Evolutionary conservation across 2,888 invertebrate genomes (phyloP).

Genomic region (Glomeris marginata): DNA sequence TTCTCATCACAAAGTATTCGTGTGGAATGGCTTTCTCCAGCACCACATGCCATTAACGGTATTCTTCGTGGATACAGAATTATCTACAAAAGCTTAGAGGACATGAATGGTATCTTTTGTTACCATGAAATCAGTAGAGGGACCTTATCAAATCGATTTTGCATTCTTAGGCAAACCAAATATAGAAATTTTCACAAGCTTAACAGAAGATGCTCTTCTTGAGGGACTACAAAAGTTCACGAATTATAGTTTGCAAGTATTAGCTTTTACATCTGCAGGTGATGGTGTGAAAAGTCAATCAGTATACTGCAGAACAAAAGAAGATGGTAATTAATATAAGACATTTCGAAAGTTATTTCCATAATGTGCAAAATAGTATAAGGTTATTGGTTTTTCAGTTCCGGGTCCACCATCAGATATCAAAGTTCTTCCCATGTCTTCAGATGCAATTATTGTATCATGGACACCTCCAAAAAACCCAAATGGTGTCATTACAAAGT

Average conservation of each 20-base stretch:
- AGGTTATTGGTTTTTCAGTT: conserved; percentile 36
- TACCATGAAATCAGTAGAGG: background rate
- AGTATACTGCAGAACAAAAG: conserved; percentile 65
- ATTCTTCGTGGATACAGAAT: conserved; percentile 54
- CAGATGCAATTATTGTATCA: conserved; percentile 66
- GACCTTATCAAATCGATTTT: background rate
- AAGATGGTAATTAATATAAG: conserved; percentile 48
- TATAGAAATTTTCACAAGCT: conserved; percentile 40
- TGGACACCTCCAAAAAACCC: conserved; percentile 68
- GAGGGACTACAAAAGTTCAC: conserved; percentile 67
- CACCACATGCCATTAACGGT: conserved; percentile 32
- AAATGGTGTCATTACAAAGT: conserved; percentile 66
- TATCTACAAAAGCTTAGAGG: conserved; percentile 38
- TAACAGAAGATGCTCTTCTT: conserved; percentile 59
- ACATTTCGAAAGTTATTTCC: background rate
- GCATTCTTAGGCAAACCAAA: conserved; percentile 31
- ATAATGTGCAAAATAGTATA: background rate
- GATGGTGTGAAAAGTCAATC: conserved; percentile 64
- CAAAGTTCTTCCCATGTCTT: conserved; percentile 64
- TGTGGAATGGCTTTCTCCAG: conserved; percentile 32
- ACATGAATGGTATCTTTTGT: conserved; percentile 14
- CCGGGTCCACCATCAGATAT: conserved; percentile 72
- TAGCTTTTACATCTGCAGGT: conserved; percentile 70
- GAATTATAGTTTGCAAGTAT: conserved; percentile 71
- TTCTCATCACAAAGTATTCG: conserved; percentile 30